Evolutionary conservation across 2,888 invertebrate species (phyloP).

Genomic region (Salpingus planirostris): DNA sequence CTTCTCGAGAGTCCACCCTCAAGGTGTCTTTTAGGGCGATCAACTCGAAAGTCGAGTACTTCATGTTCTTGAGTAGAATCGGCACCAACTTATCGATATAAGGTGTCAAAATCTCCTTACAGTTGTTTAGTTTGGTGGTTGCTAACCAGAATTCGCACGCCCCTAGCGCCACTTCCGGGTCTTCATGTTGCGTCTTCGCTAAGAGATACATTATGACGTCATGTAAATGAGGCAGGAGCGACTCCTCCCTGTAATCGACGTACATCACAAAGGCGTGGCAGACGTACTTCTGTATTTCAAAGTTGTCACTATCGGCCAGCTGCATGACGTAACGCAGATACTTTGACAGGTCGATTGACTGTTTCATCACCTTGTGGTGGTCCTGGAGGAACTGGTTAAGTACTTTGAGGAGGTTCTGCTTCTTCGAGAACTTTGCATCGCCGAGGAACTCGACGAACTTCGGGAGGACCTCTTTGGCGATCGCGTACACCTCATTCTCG

Average conservation of each 20-base stretch:
- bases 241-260: constrained; percentile 80
- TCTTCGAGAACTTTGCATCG: constrained; percentile 27
- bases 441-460: constrained; percentile 28
- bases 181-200: constrained; percentile 81
- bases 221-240: constrained; percentile 90
- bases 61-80: constrained; percentile 91
- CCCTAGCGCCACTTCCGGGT: constrained; percentile 90
- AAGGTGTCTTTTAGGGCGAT: constrained; percentile 87
- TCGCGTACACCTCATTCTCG: constrained; percentile 28
- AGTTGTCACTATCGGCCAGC: constrained; percentile 81
- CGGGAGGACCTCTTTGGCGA: constrained; percentile 31
- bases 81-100: constrained; percentile 83
- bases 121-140: constrained; percentile 86
- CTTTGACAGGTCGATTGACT: constrained; percentile 30
- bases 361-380: constrained; percentile 31
- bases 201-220: constrained; percentile 98
- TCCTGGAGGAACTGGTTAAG: constrained; percentile 38
- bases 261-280: constrained; percentile 94
- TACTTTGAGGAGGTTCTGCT: constrained; percentile 28
- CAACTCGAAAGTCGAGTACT: constrained; percentile 94
- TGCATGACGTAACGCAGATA: constrained; percentile 80
- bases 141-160: constrained; percentile 99
- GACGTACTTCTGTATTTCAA: constrained; percentile 94
- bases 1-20: constrained; percentile 94
- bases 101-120: constrained; percentile 80